Conservation (phyloP, 1,140 invertebrate species). For the Drosophila lacteicornis region DNA sequence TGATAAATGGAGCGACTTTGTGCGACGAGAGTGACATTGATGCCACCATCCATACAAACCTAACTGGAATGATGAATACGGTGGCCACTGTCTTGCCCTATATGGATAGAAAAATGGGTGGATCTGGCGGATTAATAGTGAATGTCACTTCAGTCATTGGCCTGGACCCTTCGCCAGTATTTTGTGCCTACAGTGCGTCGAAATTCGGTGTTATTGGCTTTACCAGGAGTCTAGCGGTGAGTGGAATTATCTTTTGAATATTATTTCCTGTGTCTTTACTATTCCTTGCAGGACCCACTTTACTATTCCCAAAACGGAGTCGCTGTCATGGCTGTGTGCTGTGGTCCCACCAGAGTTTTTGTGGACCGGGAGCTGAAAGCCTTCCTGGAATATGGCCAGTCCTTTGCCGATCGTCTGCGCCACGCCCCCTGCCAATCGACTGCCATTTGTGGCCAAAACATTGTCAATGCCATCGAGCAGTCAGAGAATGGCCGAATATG, state of each 20-base stretch:
- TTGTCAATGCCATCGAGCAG: slow-evolving; percentile 73
- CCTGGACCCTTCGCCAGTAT: slow-evolving; percentile 79
- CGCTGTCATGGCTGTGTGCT: slow-evolving; percentile 76
- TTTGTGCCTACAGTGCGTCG: slow-evolving; percentile 85
- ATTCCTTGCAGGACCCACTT: slow-evolving; percentile 55
- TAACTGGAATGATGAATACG: slow-evolving; percentile 78
- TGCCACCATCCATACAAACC: slow-evolving; percentile 74
- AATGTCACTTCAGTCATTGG: slow-evolving; percentile 88
- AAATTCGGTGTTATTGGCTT: slow-evolving; percentile 86
- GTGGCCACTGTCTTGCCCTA: slow-evolving; percentile 69
- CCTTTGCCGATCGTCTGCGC: slow-evolving; percentile 73
- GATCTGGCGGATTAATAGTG: slow-evolving; percentile 88
- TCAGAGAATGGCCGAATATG: slow-evolving; percentile 77
- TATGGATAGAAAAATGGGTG: slow-evolving; percentile 87
- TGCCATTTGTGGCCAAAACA: slow-evolving; percentile 66
- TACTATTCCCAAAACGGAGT: slow-evolving; percentile 77
- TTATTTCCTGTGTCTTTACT: not conserved
- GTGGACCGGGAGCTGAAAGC: slow-evolving; percentile 61
- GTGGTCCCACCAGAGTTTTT: slow-evolving; percentile 74
- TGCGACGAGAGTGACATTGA: slow-evolving; percentile 71
- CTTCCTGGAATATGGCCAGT: slow-evolving; percentile 72
- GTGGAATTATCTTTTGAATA: not conserved
- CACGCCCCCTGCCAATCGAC: slow-evolving; percentile 72
- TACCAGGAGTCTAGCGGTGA: slow-evolving; percentile 83
- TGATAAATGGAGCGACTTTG: slow-evolving; percentile 76